Base-by-base conservation (phyloP, 2,113 vertebrate species). In the Cavia porcellus region DNA sequence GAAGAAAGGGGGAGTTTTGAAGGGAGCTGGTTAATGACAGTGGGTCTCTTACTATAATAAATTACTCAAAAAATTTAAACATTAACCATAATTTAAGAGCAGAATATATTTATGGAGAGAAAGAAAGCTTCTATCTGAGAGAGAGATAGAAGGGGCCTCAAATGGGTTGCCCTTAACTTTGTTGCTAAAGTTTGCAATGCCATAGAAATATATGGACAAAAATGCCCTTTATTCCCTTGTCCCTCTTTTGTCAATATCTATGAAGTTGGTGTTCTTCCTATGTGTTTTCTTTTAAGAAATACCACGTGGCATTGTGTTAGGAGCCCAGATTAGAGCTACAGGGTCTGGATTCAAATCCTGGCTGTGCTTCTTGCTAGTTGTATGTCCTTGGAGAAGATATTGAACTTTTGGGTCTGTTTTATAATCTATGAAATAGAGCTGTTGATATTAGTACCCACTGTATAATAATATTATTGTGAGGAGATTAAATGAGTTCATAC, bases 401-500 rank as follows among this genome's bases (percentile, higher is more conserved):
- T 92, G 74, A 68, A 62, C 9, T 22, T 92, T 22, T 90, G 25
- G 83, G 55, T 35, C 61, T 77, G 59, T 82, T 92, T 93, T 74
- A 52, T 86, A 30, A 42, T 86, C 79, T 66, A 5, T 96, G 68
- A 80, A 89, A 74, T 82, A 47, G 64, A 74, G 11, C 30, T 75
- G 4, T 57, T 66, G 89, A 57, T 92, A 35, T 50, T 57, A 72
- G 55, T 62, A 50, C 20, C 52, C 81, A 79, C 68, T 68, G 7
- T n/a, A 32, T 57, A 61, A 32, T 57, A 61, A 15, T 85, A 68
- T 47, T 94, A 25, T 50, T 25, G 9, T 70, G 42, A 70, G 75
- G 22, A 52, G 50, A 64, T 84, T 87, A 80, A 68, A 22, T 95
- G 91, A 85, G 45, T 95, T 96, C 85, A 61, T 92, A n/a, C 61